Evolutionary conservation across 2,113 vertebrate species (phyloP), one percentile per base, ranked within the genome.

Genomic region (Eonycteris spelaea): DNA sequence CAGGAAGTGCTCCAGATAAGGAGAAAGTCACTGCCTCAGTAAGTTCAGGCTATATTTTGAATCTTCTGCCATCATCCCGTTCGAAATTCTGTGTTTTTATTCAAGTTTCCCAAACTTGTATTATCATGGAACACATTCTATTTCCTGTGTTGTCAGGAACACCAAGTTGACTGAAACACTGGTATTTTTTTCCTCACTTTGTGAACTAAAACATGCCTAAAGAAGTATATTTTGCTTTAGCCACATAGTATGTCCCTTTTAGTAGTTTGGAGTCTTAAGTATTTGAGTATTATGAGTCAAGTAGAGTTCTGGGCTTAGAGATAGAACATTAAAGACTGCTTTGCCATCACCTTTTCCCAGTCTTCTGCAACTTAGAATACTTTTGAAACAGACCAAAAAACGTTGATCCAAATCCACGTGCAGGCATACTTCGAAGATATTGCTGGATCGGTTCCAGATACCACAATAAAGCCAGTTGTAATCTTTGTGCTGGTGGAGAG

Each of bases 331-430:
- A 48, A 74, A 73, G 61, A 79, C 19, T 48, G 70, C 40, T 68
- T 88, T 86, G 22, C 13, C 48, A 40, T 51, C 59, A 30, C 30
- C 53, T 71, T 86, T 77, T 79, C 38, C 79, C n/a, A 6, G 35
- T 61, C 26, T 87, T 33, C 12, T 77, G 16, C n/a, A 92, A 93
- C 28, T 90, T 48, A 85, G 63, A 70, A 48, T 88, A 65, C 80
- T 90, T 96, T 95, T 93, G 71, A 91, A 93, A 67, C 79, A 82
- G 75, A 59, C 9, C 53, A 75, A 19, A 86, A 87, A 89, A 71
- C 79, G 70, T 79, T 90, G 45, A 88, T 70, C 65, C 71, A 80
- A 65, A 63, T 57, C 30, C 67, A 14, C 26, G 19, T 82, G 12
- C 15, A 40, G 78, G 55, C 78, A 61, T 2, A 43, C 55, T 26